Percentiles rank a stretch among this genome's conserved stretches.
These are phyloP conservation scores for Harpagifer antarcticus DNA, from an alignment of 2,797 vertebrate species.

Conservation along the genomic window DNA sequence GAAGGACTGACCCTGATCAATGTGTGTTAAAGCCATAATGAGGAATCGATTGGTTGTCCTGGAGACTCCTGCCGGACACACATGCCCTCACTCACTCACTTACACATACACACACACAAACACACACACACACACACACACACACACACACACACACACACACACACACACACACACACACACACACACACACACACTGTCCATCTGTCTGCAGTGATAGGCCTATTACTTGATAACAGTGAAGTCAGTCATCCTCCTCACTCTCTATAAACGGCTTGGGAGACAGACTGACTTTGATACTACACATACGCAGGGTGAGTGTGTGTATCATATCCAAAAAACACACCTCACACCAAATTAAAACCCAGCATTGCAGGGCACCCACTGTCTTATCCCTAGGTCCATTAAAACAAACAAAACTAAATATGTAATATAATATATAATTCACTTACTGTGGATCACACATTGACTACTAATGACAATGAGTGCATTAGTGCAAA, in stretches of 20 bases:
- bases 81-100: background rate
- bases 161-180: conserved; percentile 28
- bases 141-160: conserved; percentile 9
- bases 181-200: conserved; percentile 34
- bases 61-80: conserved; percentile 50
- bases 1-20: conserved; percentile 79
- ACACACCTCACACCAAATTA: background rate
- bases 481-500: background rate
- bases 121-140: conserved; percentile 22
- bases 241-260: conserved; percentile 57
- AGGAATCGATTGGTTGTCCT: conserved; percentile 77
- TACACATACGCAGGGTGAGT: background rate
- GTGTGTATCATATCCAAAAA: conserved; percentile 1
- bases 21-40: conserved; percentile 80
- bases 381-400: background rate
- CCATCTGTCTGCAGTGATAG: conserved; percentile 58
- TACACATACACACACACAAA: conserved; percentile 6
- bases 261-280: conserved; percentile 55
- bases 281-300: conserved; percentile 29
- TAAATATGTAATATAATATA: too few species aligned
- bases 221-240: conserved; percentile 71
- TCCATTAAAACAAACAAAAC: background rate
- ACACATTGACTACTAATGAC: background rate
- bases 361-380: background rate
- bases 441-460: background rate